Evolutionary conservation across 30 jellyfish, hydroid and myxozoan genomes (phyloP), one percentile per base, ranked within the genome.

Genomic region (Sanderia malayensis): DNA sequence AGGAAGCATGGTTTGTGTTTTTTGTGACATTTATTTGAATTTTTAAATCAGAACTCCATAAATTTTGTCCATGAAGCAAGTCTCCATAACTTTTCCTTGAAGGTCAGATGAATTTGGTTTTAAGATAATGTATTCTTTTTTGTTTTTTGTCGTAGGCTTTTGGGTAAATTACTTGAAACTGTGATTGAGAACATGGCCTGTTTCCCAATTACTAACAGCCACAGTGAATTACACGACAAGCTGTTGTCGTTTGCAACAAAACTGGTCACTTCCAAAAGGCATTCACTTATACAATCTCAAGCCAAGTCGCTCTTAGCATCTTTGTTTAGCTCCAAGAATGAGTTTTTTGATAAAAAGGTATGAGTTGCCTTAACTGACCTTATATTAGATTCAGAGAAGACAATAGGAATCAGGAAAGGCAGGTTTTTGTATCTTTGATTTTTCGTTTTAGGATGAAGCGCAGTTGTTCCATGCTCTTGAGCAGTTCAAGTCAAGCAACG

Each of bases 371-470:
- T 25, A 10, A 9, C 9, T 70, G 80, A 17, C 26, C 11, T 32
- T 44, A 67, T 1, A 37, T 20, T 61, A 19, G 0, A 30, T 20
- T 26, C 3, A 20, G 74, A 7, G 29, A 61, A 29, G 29, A 4
- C 74, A 13, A 61, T 0, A 24, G 27, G 8, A 52, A 15, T 6
- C 8, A 6, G 15, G 11, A 15, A 41, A 41, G 8, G 15, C 15
- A 8, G 15, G 15, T 41, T 6, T 41, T 6, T 41, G 15, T 41
- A 41, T 41, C 55, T 6, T 8, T 15, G 15, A 15, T 41, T 41
- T 8, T 41, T 41, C 8, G 55, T 41, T 41, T 19, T 65, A 90
- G 98, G 98, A 90, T 67, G 95, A 84, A 21, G 65, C 91, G 9
- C 95, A 70, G 60, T 31, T 90, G 28, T 29, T 25, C 33, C 74